A percentile compares a stretch with the other conserved stretches of the same genome.
Conservation (phyloP, 2,888 invertebrate genomes). For the Harpagoxenus sublaevis region DNA sequence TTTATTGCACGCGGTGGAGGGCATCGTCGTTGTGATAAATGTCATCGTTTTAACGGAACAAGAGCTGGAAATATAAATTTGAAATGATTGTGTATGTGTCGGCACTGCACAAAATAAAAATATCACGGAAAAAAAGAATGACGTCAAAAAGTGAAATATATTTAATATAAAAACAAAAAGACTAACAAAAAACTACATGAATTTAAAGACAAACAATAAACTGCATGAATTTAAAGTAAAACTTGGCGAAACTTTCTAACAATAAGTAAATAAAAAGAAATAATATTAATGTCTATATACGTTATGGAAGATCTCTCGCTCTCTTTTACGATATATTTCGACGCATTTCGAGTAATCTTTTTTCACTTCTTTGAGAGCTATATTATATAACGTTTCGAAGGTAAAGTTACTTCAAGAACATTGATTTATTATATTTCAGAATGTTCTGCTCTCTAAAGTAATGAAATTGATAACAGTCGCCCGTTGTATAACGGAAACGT, state of each 20-base stretch:
- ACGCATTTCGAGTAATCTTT: background rate
- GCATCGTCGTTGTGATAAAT: slow-evolving; percentile 50
- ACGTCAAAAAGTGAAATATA: slow-evolving; percentile 12
- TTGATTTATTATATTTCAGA: slow-evolving; percentile 23
- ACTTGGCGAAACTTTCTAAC: background rate
- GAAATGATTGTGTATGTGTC: slow-evolving; percentile 10
- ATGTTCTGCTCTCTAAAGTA: slow-evolving; percentile 3
- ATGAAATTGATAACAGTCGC: background rate
- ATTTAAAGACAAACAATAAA: background rate
- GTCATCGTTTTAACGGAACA: slow-evolving; percentile 13
- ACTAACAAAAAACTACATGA: background rate
- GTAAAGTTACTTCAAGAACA: background rate
- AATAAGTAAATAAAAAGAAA: background rate
- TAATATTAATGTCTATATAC: background rate
- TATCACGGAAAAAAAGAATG: background rate
- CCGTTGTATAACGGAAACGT: slow-evolving; percentile 38
- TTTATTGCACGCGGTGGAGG: slow-evolving; percentile 69
- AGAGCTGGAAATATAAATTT: slow-evolving; percentile 34
- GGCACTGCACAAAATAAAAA: background rate
- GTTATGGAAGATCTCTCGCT: background rate
- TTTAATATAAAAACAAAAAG: background rate
- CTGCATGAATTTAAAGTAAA: background rate
- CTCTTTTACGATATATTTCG: background rate
- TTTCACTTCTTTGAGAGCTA: background rate
- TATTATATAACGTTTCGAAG: background rate